phyloP scores from a whole-genome alignment of 2,797 vertebrate species.

The Myotis planiceps region DNA sequence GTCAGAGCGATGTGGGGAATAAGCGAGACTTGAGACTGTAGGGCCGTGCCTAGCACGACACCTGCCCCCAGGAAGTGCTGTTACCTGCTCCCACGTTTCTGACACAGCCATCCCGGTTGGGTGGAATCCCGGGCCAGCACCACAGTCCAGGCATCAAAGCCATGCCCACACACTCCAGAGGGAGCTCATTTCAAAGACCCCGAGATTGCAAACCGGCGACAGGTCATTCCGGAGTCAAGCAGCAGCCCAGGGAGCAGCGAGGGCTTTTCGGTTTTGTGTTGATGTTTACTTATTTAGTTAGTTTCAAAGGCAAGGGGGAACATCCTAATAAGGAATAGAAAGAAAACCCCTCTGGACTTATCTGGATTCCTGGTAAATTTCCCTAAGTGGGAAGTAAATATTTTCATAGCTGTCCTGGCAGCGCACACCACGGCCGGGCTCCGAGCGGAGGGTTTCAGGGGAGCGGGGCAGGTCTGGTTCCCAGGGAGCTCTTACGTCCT shows the following conservation, averaged over 20 bases:
- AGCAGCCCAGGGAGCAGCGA: slow-evolving; percentile 78
- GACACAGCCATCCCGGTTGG: slow-evolving; percentile 37
- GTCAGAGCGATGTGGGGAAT: not conserved
- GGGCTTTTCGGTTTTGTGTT: slow-evolving; percentile 64
- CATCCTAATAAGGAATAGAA: slow-evolving; percentile 64
- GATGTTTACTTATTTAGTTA: slow-evolving; percentile 71
- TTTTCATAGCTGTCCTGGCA: slow-evolving; percentile 53
- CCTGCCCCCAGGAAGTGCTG: not conserved
- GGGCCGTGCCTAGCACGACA: not conserved
- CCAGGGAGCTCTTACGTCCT: not conserved
- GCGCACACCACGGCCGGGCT: not conserved
- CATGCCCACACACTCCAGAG: slow-evolving; percentile 67
- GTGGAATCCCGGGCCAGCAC: slow-evolving; percentile 63
- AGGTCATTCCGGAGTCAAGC: slow-evolving; percentile 82
- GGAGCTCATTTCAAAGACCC: slow-evolving; percentile 81
- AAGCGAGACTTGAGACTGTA: not conserved
- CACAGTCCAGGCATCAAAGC: slow-evolving; percentile 76
- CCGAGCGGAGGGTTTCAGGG: not conserved
- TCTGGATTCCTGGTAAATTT: slow-evolving; percentile 83
- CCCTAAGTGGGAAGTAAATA: slow-evolving; percentile 74
- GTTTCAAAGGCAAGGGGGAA: slow-evolving; percentile 65
- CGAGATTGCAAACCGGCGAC: slow-evolving; percentile 72
- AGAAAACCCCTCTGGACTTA: slow-evolving; percentile 70
- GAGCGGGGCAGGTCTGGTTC: not conserved
- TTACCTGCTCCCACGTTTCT: not conserved